phyloP scores from a whole-genome alignment of 1,140 invertebrate species.

The Tribolium madens region DNA sequence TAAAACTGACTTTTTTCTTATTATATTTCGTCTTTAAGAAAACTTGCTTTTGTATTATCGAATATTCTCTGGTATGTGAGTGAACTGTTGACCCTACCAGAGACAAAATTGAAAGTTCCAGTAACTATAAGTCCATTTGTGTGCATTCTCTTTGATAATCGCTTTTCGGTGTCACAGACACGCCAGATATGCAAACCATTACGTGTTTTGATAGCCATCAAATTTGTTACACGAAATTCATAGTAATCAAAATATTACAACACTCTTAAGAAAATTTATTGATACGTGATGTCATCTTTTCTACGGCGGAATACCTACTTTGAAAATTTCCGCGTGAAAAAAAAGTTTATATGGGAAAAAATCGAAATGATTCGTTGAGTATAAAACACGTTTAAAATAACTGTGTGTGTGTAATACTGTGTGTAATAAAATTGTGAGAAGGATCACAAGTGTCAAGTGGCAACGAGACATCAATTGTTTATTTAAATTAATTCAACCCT shows the following conservation, averaged over 20 bases:
- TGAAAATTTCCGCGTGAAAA: not conserved
- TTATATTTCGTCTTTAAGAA: too few relatives aligned
- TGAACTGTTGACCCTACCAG: not conserved
- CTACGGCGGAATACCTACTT: not conserved
- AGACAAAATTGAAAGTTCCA: not conserved
- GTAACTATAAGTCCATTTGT: not conserved
- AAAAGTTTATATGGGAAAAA: too few relatives aligned
- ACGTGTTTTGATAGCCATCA: not conserved
- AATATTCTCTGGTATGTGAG: not conserved
- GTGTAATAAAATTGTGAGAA: too few relatives aligned
- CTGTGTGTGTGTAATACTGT: too few relatives aligned
- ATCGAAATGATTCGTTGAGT: too few relatives aligned
- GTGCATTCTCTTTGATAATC: not conserved
- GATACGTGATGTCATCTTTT: not conserved
- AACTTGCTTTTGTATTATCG: too few relatives aligned
- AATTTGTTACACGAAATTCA: not conserved
- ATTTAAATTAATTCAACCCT: too few relatives aligned
- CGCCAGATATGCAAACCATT: not conserved
- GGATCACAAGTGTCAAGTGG: too few relatives aligned
- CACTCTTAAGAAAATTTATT: not conserved
- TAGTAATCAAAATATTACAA: not conserved
- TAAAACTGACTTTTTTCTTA: too few relatives aligned
- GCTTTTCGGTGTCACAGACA: not conserved
- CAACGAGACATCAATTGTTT: too few relatives aligned
- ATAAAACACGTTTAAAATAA: too few relatives aligned